These are phyloP conservation scores for Pogonognathellus flavescens DNA, from an alignment of 1,140 invertebrate species.

Conservation along the genomic window DNA sequence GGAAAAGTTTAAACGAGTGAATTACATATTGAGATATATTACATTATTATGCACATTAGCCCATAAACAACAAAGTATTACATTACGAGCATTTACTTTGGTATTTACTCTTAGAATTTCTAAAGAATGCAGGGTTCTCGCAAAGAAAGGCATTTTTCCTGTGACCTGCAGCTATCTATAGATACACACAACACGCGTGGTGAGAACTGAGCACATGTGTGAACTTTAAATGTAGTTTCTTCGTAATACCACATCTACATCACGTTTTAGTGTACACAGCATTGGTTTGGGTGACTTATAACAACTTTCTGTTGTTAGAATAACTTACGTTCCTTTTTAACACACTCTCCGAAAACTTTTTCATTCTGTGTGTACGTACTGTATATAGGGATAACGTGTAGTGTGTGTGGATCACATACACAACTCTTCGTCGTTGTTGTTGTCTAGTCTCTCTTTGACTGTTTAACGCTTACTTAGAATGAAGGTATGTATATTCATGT, in stretches of 20 bases:
- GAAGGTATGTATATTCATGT: conserved; percentile 5
- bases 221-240: conserved; percentile 2
- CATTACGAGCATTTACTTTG: conserved; percentile 21
- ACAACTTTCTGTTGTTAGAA: too few species aligned
- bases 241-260: too few species aligned
- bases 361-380: too few species aligned
- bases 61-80: conserved; percentile 39
- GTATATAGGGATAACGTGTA: too few species aligned
- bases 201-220: conserved; percentile 25
- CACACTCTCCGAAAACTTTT: too few species aligned
- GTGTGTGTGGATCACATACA: too few species aligned
- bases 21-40: conserved; percentile 41
- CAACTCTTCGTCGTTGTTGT: too few species aligned
- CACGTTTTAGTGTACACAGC: too few species aligned
- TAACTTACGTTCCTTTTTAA: too few species aligned
- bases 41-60: conserved; percentile 4
- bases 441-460: too few species aligned
- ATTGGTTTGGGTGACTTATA: too few species aligned
- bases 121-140: conserved; percentile 9
- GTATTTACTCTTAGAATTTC: conserved; percentile 10
- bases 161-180: background rate
- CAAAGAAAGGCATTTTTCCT: conserved; percentile 15
- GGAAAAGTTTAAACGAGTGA: conserved; percentile 14
- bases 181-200: background rate
- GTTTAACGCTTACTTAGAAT: background rate